A percentile compares a stretch with the other conserved stretches of the same genome.
Conservation (phyloP, 2,888 invertebrate genomes). For the Metopia argyrocephala region DNA sequence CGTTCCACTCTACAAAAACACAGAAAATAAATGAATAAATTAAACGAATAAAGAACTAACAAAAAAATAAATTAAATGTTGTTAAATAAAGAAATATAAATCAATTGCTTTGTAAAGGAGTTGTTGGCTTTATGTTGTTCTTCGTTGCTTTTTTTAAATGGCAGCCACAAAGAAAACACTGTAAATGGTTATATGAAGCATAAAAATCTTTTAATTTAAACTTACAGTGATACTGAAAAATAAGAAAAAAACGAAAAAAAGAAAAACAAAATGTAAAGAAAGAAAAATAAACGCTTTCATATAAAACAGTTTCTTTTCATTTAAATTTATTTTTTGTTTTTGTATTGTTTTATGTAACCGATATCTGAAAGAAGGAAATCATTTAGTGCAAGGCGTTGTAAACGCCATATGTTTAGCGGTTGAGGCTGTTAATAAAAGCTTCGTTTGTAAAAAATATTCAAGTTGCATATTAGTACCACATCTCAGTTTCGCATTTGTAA, state of each 20-base stretch:
- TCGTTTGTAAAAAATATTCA: too few relatives aligned
- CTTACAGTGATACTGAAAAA: conserved; percentile 6
- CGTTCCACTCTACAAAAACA: conserved; percentile 91
- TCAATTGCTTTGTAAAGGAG: conserved; percentile 44
- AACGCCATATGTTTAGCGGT: too few relatives aligned
- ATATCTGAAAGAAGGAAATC: neutral
- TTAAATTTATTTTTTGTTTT: neutral
- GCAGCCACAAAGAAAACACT: conserved; percentile 28
- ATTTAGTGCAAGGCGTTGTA: too few relatives aligned
- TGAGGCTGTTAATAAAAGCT: too few relatives aligned
- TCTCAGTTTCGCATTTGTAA: too few relatives aligned
- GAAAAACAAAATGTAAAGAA: neutral
- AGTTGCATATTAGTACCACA: too few relatives aligned
- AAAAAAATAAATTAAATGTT: neutral
- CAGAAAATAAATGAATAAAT: neutral
- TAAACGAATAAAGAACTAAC: conserved; percentile 4
- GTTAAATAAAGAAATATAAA: conserved; percentile 3
- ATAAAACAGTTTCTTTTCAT: neutral
- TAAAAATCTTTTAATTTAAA: conserved; percentile 37
- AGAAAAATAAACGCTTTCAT: neutral
- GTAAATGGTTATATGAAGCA: conserved; percentile 36
- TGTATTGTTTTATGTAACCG: neutral
- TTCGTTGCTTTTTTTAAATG: neutral
- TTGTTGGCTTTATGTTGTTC: neutral
- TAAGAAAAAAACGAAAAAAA: neutral